These are phyloP conservation scores for Rhinatrema bivittatum DNA, from an alignment of 2,797 vertebrate genomes.

Conservation along the genomic window DNA sequence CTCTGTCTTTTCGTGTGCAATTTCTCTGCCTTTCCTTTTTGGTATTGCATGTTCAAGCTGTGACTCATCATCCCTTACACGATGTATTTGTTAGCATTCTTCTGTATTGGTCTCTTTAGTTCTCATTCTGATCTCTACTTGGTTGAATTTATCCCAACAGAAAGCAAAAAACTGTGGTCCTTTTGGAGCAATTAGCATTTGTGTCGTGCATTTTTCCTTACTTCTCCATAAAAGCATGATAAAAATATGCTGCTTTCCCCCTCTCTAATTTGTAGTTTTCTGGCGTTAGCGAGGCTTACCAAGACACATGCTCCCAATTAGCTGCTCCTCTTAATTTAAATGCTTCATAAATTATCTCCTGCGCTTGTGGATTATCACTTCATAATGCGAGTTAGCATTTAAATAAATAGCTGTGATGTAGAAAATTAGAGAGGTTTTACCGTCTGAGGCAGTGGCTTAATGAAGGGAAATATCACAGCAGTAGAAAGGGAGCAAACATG, in stretches of 20 bases:
- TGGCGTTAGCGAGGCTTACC: conserved; percentile 78
- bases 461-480: conserved; percentile 61
- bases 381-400: conserved; percentile 94
- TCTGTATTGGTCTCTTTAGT: too few relatives aligned
- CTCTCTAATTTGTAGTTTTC: conserved; percentile 75
- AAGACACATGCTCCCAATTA: conserved; percentile 99
- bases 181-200: conserved; percentile 17
- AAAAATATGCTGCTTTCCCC: conserved; percentile 42
- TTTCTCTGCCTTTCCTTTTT: too few relatives aligned
- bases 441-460: conserved; percentile 54
- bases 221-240: conserved; percentile 28
- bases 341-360: conserved; percentile 96
- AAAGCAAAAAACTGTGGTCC: conserved; percentile 1
- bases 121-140: too few relatives aligned
- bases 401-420: conserved; percentile 81
- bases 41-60: too few relatives aligned
- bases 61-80: too few relatives aligned
- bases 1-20: too few relatives aligned
- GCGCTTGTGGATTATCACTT: conserved; percentile 90
- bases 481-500: conserved; percentile 42
- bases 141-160: too few relatives aligned
- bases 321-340: conserved; percentile 96
- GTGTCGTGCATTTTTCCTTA: conserved; percentile 17
- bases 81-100: too few relatives aligned
- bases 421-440: conserved; percentile 71